These are phyloP conservation scores for Nephotettix cincticeps DNA, from an alignment of 1,140 invertebrate species.

Conservation along the genomic window DNA sequence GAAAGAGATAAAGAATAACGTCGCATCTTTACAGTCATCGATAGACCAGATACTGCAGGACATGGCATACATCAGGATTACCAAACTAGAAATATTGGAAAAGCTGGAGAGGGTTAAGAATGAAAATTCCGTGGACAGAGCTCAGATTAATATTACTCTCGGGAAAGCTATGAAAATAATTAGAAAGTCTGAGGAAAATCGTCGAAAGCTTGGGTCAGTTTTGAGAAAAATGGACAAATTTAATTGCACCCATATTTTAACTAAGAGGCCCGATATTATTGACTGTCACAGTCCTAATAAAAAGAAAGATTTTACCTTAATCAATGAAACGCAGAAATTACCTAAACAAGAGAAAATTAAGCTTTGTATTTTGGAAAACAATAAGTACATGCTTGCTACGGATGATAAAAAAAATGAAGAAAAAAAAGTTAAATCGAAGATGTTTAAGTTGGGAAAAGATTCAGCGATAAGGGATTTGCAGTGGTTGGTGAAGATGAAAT, in stretches of 20 bases:
- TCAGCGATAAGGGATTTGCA: neutral
- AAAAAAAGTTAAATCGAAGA: neutral
- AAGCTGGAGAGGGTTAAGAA: neutral
- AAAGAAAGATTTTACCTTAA: no score
- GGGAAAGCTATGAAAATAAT: neutral
- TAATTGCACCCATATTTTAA: neutral
- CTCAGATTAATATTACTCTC: neutral
- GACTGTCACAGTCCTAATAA: no score
- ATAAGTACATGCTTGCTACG: neutral
- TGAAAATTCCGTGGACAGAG: neutral
- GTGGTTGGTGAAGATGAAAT: neutral
- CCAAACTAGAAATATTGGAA: neutral
- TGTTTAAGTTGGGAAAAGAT: neutral
- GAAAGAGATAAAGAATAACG: neutral
- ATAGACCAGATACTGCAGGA: neutral
- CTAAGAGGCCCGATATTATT: no score
- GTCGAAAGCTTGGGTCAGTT: neutral
- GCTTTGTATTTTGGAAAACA: neutral
- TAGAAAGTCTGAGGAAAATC: slow-evolving; percentile 7
- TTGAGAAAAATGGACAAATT: neutral
- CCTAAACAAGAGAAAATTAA: neutral
- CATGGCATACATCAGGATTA: neutral
- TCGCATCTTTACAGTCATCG: slow-evolving; percentile 1
- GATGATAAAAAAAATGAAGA: neutral
- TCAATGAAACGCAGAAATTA: neutral